These are phyloP conservation scores for Barbus barbus DNA, from an alignment of 2,113 vertebrate species.

Conservation along the genomic window DNA sequence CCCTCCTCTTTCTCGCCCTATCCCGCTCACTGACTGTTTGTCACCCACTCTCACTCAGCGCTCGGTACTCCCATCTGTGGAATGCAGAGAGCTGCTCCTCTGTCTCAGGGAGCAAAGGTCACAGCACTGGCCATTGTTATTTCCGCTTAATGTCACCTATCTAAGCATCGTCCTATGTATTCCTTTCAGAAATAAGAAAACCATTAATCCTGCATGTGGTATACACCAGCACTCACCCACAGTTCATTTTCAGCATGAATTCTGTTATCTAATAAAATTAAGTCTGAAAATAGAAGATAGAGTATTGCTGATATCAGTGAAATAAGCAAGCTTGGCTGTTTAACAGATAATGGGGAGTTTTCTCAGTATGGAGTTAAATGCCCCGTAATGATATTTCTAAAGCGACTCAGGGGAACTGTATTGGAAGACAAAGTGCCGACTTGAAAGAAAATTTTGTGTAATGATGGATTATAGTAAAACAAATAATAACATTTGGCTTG, in stretches of 20 bases:
- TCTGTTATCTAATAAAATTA: not conserved
- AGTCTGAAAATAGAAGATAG: not conserved
- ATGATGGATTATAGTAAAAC: conserved; percentile 60
- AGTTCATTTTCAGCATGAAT: not conserved
- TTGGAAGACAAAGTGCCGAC: conserved; percentile 26
- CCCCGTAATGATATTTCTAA: conserved; percentile 38
- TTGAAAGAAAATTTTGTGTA: conserved; percentile 55
- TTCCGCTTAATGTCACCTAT: not conserved
- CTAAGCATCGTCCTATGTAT: not conserved
- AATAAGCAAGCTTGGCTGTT: conserved; percentile 9
- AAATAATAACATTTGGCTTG: conserved; percentile 52
- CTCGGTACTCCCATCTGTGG: conserved; percentile 57
- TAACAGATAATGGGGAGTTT: not conserved
- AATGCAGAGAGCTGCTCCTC: conserved; percentile 55
- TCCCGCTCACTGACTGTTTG: conserved; percentile 43
- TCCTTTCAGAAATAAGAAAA: not conserved
- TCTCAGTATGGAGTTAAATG: conserved; percentile 23
- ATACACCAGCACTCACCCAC: not conserved
- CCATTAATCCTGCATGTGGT: not conserved
- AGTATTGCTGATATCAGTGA: not conserved
- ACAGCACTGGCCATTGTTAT: not conserved
- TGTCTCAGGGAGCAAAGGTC: conserved; percentile 21
- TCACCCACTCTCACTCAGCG: conserved; percentile 48
- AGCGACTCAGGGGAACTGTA: conserved; percentile 17
- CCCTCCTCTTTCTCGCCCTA: conserved; percentile 49